These are phyloP conservation scores for Dermolepida albohirtum DNA, from an alignment of 2,888 invertebrate species.

Conservation along the genomic window DNA sequence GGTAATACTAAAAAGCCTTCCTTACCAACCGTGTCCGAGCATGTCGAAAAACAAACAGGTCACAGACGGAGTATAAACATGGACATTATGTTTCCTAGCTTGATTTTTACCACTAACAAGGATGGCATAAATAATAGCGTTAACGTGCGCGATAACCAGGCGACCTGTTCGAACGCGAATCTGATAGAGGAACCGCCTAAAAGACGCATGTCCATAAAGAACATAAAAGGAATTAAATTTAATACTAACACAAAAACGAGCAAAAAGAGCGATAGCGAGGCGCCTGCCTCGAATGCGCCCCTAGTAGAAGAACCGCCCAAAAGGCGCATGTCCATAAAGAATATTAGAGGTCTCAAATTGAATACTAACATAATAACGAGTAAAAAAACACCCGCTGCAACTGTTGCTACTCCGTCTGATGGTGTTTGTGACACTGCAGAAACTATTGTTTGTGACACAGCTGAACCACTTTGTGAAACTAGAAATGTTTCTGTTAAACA, in stretches of 20 bases:
- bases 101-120: conserved; percentile 76
- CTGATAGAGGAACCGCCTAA: conserved; percentile 52
- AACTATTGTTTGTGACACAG: conserved; percentile 40
- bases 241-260: conserved; percentile 48
- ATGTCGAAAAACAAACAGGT: conserved; percentile 49
- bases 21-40: conserved; percentile 52
- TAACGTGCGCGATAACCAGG: conserved; percentile 7
- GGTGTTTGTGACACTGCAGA: conserved; percentile 26
- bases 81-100: conserved; percentile 71
- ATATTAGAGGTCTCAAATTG: conserved; percentile 55
- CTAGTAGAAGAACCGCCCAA: conserved; percentile 52
- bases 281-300: conserved; percentile 48
- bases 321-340: conserved; percentile 54
- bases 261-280: not conserved
- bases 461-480: conserved; percentile 39
- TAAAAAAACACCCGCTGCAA: conserved; percentile 6
- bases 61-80: conserved; percentile 56
- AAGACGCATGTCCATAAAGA: conserved; percentile 53
- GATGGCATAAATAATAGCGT: conserved; percentile 66
- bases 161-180: conserved; percentile 48
- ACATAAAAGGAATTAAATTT: conserved; percentile 55
- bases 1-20: conserved; percentile 48
- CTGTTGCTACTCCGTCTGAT: conserved; percentile 43
- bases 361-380: conserved; percentile 48
- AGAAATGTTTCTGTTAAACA: conserved; percentile 53